These are phyloP conservation scores for Spheniscus mendiculus DNA, from an alignment of 2,113 vertebrate species.

Conservation along the genomic window DNA sequence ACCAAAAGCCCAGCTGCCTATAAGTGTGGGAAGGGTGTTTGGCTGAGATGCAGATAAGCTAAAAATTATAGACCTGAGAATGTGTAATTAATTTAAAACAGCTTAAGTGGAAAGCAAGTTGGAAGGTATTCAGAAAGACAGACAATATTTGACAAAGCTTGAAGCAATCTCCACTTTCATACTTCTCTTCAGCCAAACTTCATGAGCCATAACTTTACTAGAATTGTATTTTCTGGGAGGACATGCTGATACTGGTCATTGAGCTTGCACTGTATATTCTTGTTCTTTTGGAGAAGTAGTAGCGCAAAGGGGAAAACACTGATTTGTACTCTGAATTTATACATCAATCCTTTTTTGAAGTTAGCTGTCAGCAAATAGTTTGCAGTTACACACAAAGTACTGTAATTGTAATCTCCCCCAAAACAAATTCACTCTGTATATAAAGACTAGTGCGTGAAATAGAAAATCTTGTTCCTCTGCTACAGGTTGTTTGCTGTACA, in stretches of 20 bases:
- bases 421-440: not conserved
- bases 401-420: not conserved
- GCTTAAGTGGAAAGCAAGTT: not conserved
- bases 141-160: not conserved
- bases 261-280: not conserved
- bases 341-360: not conserved
- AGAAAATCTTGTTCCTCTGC: not conserved
- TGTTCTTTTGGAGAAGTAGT: not conserved
- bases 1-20: not conserved
- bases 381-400: not conserved
- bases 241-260: fast-evolving
- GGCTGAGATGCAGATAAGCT: not conserved
- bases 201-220: not conserved
- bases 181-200: not conserved
- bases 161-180: not conserved
- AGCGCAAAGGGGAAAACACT: not conserved
- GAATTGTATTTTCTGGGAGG: not conserved
- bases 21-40: not conserved
- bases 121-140: not conserved
- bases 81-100: not conserved
- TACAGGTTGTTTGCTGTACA: not conserved
- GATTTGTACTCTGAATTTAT: not conserved
- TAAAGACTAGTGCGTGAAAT: not conserved
- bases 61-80: not conserved
- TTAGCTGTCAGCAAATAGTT: not conserved